phyloP scores from a whole-genome alignment of 2,888 invertebrate genomes.

The Schrankia costaestrigalis region DNA sequence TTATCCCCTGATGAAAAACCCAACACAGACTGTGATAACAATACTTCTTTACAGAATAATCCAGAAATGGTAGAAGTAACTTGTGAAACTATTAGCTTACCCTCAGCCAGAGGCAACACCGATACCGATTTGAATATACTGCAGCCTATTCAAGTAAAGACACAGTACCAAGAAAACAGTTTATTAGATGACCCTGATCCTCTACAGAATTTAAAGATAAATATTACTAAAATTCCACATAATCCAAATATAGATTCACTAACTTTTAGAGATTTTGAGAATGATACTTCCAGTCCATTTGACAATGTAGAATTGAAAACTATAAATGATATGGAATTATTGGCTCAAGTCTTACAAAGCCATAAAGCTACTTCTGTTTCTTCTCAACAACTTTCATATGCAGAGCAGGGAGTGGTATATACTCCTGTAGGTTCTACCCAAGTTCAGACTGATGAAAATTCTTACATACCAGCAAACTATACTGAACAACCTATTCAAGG shows the following conservation, averaged over 20 bases:
- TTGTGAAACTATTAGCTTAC: conserved; percentile 41
- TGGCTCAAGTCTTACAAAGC: conserved; percentile 87
- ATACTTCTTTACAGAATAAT: conserved; percentile 43
- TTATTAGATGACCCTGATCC: conserved; percentile 74
- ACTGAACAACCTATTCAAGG: conserved; percentile 59
- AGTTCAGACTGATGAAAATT: conserved; percentile 56
- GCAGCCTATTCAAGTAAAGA: conserved; percentile 68
- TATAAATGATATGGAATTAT: conserved; percentile 94
- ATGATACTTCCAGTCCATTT: conserved; percentile 95
- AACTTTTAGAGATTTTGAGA: conserved; percentile 91
- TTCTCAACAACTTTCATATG: conserved; percentile 41
- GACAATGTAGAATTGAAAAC: conserved; percentile 96
- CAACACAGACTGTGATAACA: conserved; percentile 59
- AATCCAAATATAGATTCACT: conserved; percentile 65
- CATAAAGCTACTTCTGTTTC: conserved; percentile 58
- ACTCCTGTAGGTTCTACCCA: conserved; percentile 60
- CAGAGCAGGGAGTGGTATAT: conserved; percentile 46
- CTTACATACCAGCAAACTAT: conserved; percentile 65
- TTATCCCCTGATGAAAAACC: conserved; percentile 74
- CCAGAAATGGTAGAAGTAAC: conserved; percentile 35
- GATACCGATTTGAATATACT: conserved; percentile 63
- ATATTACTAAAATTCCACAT: conserved; percentile 51
- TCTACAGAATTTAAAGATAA: conserved; percentile 58
- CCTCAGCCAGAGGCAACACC: conserved; percentile 37
- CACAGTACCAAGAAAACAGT: conserved; percentile 55